Percentiles rank a stretch among this genome's conserved stretches.
Evolutionary conservation across 2,113 vertebrate genomes (phyloP).

Genomic region (Cryptomyrus ogoouensis): DNA sequence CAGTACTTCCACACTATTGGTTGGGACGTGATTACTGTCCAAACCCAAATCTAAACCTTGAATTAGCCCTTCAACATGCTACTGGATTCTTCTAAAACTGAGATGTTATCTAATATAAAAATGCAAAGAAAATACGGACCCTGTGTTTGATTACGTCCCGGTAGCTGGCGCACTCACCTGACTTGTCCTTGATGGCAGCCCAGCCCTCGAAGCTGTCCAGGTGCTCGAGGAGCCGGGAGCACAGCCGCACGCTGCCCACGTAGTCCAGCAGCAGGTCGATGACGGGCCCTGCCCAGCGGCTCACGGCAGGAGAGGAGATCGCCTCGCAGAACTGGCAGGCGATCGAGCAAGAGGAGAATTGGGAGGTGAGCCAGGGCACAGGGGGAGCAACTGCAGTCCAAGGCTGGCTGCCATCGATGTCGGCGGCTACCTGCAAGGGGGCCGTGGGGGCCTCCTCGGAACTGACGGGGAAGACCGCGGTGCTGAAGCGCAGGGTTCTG

Average conservation of each 20-base stretch:
- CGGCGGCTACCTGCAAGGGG: slow-evolving; percentile 9
- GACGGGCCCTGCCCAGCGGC: slow-evolving; percentile 76
- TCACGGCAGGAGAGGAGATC: slow-evolving; percentile 72
- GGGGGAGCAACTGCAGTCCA: slow-evolving; percentile 16
- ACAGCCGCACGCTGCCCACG: slow-evolving; percentile 79
- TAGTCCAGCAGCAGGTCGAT: slow-evolving; percentile 88
- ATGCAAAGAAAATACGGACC: not conserved
- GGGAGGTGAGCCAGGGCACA: not conserved
- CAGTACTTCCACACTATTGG: not conserved
- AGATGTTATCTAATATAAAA: not conserved
- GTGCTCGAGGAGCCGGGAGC: slow-evolving; percentile 73
- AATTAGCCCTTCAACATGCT: not conserved
- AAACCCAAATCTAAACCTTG: not conserved
- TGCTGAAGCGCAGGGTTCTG: slow-evolving; percentile 15
- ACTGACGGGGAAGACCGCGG: slow-evolving; percentile 10
- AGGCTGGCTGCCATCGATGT: too few relatives aligned
- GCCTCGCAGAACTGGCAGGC: slow-evolving; percentile 84
- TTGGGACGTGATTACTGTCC: not conserved
- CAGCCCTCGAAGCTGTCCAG: slow-evolving; percentile 82
- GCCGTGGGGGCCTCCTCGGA: not conserved
- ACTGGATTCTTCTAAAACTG: not conserved
- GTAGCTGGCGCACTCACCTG: slow-evolving; percentile 60
- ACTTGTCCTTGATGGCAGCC: slow-evolving; percentile 75
- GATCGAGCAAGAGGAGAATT: not conserved
- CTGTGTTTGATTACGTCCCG: not conserved